Conservation (phyloP, 2,113 vertebrate genomes). For the Oryzias javanicus region DNA sequence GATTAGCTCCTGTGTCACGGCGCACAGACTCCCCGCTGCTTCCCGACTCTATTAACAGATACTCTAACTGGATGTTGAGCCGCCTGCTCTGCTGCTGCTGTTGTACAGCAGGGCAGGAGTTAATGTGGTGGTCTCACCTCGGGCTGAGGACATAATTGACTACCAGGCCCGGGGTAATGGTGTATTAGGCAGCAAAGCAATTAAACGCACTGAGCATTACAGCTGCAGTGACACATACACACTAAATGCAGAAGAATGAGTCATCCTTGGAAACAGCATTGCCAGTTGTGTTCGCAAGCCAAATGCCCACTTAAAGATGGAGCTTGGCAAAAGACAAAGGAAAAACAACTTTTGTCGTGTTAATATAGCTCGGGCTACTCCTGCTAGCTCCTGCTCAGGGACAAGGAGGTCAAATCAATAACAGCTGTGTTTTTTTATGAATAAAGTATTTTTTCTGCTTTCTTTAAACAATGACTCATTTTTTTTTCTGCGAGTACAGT, state of each 20-base stretch:
- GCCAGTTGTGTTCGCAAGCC: constrained; percentile 62
- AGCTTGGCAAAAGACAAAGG: constrained; percentile 52
- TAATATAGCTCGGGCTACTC: constrained; percentile 26
- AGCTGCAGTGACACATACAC: constrained; percentile 46
- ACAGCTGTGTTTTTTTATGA: constrained; percentile 10
- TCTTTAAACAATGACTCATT: neutral
- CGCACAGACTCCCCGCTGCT: constrained; percentile 40
- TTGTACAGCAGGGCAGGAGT: constrained; percentile 60
- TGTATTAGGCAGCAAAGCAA: constrained; percentile 64
- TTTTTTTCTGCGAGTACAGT: too few species aligned
- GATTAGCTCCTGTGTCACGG: constrained; percentile 64
- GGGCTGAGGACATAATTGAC: constrained; percentile 68
- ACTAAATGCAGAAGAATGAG: constrained; percentile 64
- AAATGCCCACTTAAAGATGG: constrained; percentile 40
- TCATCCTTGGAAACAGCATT: constrained; percentile 66
- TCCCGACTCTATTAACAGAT: constrained; percentile 65
- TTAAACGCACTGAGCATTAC: constrained; percentile 69
- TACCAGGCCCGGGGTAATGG: constrained; percentile 62
- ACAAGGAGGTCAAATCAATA: constrained; percentile 24
- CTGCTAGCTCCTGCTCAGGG: constrained; percentile 45
- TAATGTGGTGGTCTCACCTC: constrained; percentile 71
- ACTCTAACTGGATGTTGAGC: constrained; percentile 62
- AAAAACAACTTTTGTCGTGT: constrained; percentile 53
- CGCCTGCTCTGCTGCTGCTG: constrained; percentile 50
- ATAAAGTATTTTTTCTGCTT: constrained; percentile 6